Percentiles rank a stretch among this genome's conserved stretches.
phyloP scores from a whole-genome alignment of 1,140 invertebrate species.

The Drosophila saltans region DNA sequence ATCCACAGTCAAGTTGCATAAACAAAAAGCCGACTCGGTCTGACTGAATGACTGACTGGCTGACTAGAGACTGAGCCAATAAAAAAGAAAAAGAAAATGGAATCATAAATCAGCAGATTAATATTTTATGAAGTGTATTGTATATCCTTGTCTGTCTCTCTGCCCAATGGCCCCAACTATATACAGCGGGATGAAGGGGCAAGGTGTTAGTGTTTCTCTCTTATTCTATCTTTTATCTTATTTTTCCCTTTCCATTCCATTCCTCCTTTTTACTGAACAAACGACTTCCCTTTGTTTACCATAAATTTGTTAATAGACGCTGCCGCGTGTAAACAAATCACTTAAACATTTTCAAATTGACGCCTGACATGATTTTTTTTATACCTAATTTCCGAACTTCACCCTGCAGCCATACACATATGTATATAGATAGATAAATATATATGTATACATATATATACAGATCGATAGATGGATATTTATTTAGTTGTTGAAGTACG shows the following conservation, averaged over 20 bases:
- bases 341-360: constrained; percentile 81
- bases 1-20: constrained; percentile 34
- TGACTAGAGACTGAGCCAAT: constrained; percentile 47
- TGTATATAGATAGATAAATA: not conserved
- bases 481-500: constrained; percentile 77
- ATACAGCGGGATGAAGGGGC: constrained; percentile 1
- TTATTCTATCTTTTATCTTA: not conserved
- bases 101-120: constrained; percentile 81
- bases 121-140: constrained; percentile 81
- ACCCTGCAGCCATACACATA: constrained; percentile 19
- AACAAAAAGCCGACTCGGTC: constrained; percentile 32
- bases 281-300: constrained; percentile 81
- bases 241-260: constrained; percentile 1
- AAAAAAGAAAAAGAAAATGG: constrained; percentile 77
- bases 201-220: constrained; percentile 30
- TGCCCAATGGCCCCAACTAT: constrained; percentile 41
- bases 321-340: constrained; percentile 81
- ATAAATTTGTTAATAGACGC: constrained; percentile 82
- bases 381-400: constrained; percentile 15
- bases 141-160: constrained; percentile 32
- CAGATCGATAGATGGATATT: constrained; percentile 72
- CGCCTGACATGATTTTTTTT: constrained; percentile 77
- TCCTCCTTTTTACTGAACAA: constrained; percentile 48
- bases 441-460: constrained; percentile 12
- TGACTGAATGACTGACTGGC: constrained; percentile 2